phyloP scores from a whole-genome alignment of 2,888 invertebrate genomes.

The Quadroppia sp. region DNA sequence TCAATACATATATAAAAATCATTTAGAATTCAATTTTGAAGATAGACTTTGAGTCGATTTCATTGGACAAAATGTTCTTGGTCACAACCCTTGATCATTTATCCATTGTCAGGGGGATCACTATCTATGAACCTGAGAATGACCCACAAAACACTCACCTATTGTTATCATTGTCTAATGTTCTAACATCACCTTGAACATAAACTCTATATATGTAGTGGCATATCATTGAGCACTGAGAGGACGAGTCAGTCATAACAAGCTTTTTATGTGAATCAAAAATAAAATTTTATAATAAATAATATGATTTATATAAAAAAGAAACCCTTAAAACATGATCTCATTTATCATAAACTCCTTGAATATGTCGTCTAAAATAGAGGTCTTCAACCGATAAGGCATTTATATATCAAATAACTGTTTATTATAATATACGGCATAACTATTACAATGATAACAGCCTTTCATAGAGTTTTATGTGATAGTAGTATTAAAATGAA shows the following conservation, averaged over 20 bases:
- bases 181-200: slow-evolving; percentile 30
- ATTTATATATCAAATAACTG: not conserved
- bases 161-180: not conserved
- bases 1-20: too few species aligned
- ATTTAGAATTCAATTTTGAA: too few species aligned
- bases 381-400: slow-evolving; percentile 34
- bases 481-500: not conserved
- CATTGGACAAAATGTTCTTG: too few species aligned
- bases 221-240: too few species aligned
- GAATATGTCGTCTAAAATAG: not conserved
- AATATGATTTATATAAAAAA: too few species aligned
- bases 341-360: not conserved
- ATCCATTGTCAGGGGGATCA: too few species aligned
- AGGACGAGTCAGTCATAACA: slow-evolving; percentile 10
- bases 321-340: too few species aligned
- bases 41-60: too few species aligned
- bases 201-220: not conserved
- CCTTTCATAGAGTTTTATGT: not conserved
- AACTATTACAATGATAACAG: not conserved
- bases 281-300: not conserved
- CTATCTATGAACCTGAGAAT: too few species aligned
- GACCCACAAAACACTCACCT: too few species aligned
- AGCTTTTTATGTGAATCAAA: not conserved
- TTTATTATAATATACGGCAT: not conserved
- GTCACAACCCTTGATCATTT: too few species aligned